Conservation (phyloP, 2,113 vertebrate genomes). For the Alces alces region DNA sequence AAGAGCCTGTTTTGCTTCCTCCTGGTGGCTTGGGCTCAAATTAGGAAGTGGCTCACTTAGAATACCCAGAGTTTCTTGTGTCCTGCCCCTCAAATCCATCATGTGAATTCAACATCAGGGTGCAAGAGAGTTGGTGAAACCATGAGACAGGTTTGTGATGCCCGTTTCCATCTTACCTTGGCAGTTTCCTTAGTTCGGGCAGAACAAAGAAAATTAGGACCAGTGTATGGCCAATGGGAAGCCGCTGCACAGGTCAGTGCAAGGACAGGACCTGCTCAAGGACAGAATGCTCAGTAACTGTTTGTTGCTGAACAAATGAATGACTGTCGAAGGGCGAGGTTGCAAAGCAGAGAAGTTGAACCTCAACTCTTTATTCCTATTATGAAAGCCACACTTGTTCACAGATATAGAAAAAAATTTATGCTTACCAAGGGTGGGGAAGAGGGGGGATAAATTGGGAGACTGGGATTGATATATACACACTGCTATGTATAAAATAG, state of each 20-base stretch:
- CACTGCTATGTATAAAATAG: background rate
- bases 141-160: background rate
- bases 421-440: background rate
- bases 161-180: background rate
- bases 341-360: background rate
- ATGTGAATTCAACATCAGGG: too few species aligned
- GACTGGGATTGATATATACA: background rate
- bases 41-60: background rate
- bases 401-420: background rate
- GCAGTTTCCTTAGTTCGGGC: background rate
- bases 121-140: background rate
- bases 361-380: background rate
- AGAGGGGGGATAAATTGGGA: background rate
- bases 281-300: fast-evolving
- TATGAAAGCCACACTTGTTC: background rate
- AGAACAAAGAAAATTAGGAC: background rate
- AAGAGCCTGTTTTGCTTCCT: background rate
- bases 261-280: background rate
- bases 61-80: background rate
- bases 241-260: background rate
- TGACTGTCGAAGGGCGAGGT: background rate
- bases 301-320: background rate
- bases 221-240: fast-evolving
- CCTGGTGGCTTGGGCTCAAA: background rate
- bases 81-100: background rate